Evolutionary conservation across 2,888 invertebrate genomes (phyloP).

Genomic region (Labia minor): DNA sequence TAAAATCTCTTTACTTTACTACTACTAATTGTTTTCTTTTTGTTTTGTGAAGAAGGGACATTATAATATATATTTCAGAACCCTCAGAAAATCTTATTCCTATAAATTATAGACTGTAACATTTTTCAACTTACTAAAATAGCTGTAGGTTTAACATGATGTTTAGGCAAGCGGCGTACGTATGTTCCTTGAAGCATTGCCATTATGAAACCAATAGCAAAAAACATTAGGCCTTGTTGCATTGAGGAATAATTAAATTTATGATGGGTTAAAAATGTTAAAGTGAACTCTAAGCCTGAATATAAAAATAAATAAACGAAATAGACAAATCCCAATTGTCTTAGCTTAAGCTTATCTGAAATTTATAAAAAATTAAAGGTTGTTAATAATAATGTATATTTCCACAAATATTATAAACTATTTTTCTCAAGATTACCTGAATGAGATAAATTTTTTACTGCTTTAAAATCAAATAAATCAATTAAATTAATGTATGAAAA

Average conservation of each 20-base stretch:
- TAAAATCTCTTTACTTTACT: too few species aligned
- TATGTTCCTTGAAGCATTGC: slow-evolving; percentile 80
- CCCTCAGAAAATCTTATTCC: not conserved
- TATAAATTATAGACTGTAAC: too few species aligned
- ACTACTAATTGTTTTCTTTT: too few species aligned
- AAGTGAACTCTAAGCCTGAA: slow-evolving; percentile 92
- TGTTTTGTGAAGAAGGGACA: too few species aligned
- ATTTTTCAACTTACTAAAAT: slow-evolving; percentile 42
- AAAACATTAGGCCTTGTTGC: slow-evolving; percentile 97
- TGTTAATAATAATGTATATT: not conserved
- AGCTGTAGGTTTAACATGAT: slow-evolving; percentile 60
- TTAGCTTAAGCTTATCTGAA: slow-evolving; percentile 52
- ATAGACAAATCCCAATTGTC: slow-evolving; percentile 61
- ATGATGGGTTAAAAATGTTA: slow-evolving; percentile 92
- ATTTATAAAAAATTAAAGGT: too few species aligned
- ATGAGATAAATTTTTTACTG: slow-evolving; percentile 51
- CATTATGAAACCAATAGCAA: slow-evolving; percentile 87
- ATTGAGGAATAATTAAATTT: slow-evolving; percentile 82
- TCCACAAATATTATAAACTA: too few species aligned
- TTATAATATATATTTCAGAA: too few species aligned
- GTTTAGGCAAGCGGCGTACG: slow-evolving; percentile 65
- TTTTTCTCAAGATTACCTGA: slow-evolving; percentile 32
- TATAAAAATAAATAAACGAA: slow-evolving; percentile 90
- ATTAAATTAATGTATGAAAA: slow-evolving; percentile 50
- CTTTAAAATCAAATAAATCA: slow-evolving; percentile 48